Evolutionary conservation across 2,888 invertebrate species (phyloP), one percentile per base, ranked within the genome.

Genomic region (Labia minor): DNA sequence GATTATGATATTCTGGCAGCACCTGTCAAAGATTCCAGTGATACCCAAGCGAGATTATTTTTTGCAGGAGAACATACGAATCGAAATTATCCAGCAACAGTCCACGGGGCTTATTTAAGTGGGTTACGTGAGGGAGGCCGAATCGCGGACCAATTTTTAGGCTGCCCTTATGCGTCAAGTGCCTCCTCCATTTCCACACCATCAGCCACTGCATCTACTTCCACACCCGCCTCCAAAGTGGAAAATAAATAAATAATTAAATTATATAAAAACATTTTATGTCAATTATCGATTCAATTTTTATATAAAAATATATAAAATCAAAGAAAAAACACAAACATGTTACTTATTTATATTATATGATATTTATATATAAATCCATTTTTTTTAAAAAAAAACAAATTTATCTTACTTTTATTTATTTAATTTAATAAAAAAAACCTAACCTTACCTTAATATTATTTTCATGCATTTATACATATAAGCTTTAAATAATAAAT

Each of bases 1-100:
- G 97, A 98, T 81, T 98, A 97, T 78, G 98, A 98, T 78, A 82
- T 95, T 16, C 81, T 98, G 70, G 93, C 97, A 0, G 91, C 95
- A 3, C 97, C 98, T 0, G 91, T 98, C 1, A 85, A 89, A 67
- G 89, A 91, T 0, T 81, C 85, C 1, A 81, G 81, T 63, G 75
- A 78, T 61, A 16, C 65, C 69, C 81, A 83, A 72, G 86, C 86
- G 65, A 82, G 90, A 71, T 81, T 92, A 63, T 92, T 89, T 77
- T 89, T 90, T 78, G 88, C 88, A 80, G 97, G 97, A 20, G 99
- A 99, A 78, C 99, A 99, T 77, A 99, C 99, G 1, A 96, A 95
- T 78, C 86, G 96, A 1, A 95, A 96, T 81, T 98, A 98, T 77
- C 97, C 97, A 0, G 97, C 98, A 1, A 98, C 98, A 0, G 96